phyloP scores from a whole-genome alignment of 1,140 invertebrate species.

The Hyles vespertilio region DNA sequence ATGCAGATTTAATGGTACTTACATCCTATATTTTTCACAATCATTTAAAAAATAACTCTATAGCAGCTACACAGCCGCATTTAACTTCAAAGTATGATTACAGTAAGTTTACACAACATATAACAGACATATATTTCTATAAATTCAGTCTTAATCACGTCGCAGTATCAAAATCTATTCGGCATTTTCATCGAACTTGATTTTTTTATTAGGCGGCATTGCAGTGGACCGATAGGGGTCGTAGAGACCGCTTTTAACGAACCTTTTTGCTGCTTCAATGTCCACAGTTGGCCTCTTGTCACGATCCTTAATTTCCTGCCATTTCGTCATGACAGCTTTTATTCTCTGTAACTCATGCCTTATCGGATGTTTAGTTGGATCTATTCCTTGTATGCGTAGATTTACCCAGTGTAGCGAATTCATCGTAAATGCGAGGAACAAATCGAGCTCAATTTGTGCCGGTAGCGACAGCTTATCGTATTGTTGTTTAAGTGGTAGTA shows the following conservation, averaged over 20 bases:
- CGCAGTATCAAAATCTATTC: conserved; percentile 14
- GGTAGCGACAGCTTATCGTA: conserved; percentile 72
- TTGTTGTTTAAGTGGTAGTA: conserved; percentile 59
- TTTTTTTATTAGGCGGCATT: conserved; percentile 53
- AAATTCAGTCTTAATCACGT: too few relatives aligned
- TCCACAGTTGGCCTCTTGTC: conserved; percentile 76
- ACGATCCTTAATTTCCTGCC: conserved; percentile 76
- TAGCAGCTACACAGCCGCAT: too few relatives aligned
- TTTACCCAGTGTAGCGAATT: conserved; percentile 80
- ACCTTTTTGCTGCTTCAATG: conserved; percentile 75
- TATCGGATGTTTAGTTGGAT: conserved; percentile 75
- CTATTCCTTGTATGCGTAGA: conserved; percentile 75
- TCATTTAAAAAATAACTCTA: too few relatives aligned
- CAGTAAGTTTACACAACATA: too few relatives aligned
- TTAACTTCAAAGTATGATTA: too few relatives aligned
- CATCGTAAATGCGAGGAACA: conserved; percentile 76
- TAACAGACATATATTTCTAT: too few relatives aligned
- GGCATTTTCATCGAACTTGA: conserved; percentile 44
- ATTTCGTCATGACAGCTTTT: conserved; percentile 76
- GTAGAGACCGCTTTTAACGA: conserved; percentile 77
- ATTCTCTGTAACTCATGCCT: conserved; percentile 77
- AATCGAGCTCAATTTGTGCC: conserved; percentile 78
- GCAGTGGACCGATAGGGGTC: conserved; percentile 48
- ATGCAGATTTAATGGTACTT: too few relatives aligned
- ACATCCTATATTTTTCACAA: too few relatives aligned